Base-by-base conservation (phyloP, 2,797 vertebrate genomes). In the Manis pentadactyla region DNA sequence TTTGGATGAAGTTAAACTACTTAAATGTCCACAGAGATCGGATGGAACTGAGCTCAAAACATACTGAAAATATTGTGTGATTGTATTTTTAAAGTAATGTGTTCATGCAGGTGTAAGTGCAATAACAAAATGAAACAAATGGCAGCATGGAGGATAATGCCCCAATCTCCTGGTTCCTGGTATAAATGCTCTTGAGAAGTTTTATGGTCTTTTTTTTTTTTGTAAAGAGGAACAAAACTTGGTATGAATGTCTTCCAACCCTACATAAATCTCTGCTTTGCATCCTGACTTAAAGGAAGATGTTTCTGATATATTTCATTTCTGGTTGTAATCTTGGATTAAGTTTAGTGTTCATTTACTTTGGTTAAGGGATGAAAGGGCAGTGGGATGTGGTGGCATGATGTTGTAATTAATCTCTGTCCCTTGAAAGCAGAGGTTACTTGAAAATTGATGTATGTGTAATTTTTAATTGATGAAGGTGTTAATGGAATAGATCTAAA, bases 1-100 rank as follows among this genome's bases (percentile, higher is more conserved):
- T 94, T 94, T 94, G 79, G 57, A 89, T 57, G 63, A 96, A 88
- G 34, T 92, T 95, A 95, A 97, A 73, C 86, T 95, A 71, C 81
- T 87, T 94, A 88, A 86, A 89, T 95, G 83, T 74, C 88, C 93
- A 89, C 34, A 63, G 96, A 97, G 91, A 75, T 93, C 19, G 94
- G 87, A 89, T 69, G 89, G 93, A 95, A 94, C 79, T 97, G 95
- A 93, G 69, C 81, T 79, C n/a, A 95, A 96, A 94, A 95, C 63
- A 61, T 69, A 90, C 21, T 95, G 74, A 93, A 97, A 94, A 87
- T 88, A 25, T 49, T 95, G 85, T 94, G 55, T 95, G 87, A 87
- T 82, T 96, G 82, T 90, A 46, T 94, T 95, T 95, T 95, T 87
- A 87, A 78, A 69, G 63, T 75, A 96, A 66, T 17, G 55, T 86